These are phyloP conservation scores for Cynaeus angustus DNA, from an alignment of 2,888 invertebrate species.

Conservation along the genomic window DNA sequence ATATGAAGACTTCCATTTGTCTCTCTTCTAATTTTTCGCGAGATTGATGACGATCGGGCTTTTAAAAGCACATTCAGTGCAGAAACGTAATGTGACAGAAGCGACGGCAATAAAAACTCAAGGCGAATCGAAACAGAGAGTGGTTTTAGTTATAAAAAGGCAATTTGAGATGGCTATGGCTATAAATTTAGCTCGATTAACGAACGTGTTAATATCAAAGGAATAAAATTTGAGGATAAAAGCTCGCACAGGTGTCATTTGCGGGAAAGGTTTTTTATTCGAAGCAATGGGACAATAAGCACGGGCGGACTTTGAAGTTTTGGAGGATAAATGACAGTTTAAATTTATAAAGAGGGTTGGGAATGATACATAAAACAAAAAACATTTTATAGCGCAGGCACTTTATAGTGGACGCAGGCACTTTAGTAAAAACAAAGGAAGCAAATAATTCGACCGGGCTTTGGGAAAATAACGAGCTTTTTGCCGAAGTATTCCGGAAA, in stretches of 20 bases:
- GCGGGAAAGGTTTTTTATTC: neutral
- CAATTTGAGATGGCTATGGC: neutral
- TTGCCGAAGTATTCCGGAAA: too few relatives aligned
- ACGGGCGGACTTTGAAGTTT: neutral
- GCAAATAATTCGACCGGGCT: too few relatives aligned
- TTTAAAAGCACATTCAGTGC: neutral
- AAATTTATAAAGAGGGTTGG: too few relatives aligned
- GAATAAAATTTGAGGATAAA: neutral
- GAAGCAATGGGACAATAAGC: neutral
- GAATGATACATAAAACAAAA: too few relatives aligned
- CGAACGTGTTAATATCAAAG: constrained; percentile 25
- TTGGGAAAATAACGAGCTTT: too few relatives aligned
- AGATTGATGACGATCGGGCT: neutral
- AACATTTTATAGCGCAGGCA: too few relatives aligned
- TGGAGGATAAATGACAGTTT: neutral
- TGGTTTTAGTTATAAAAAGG: constrained; percentile 8
- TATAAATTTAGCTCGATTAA: neutral
- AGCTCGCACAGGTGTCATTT: constrained; percentile 11
- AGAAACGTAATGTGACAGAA: neutral
- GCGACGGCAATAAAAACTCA: neutral
- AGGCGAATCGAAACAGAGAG: neutral
- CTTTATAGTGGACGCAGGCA: too few relatives aligned
- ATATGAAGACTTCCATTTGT: neutral
- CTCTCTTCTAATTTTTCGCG: too few relatives aligned
- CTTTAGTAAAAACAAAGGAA: too few relatives aligned